Evolutionary conservation across 2,113 vertebrate genomes (phyloP).

Genomic region (Pogonocichla stellata): DNA sequence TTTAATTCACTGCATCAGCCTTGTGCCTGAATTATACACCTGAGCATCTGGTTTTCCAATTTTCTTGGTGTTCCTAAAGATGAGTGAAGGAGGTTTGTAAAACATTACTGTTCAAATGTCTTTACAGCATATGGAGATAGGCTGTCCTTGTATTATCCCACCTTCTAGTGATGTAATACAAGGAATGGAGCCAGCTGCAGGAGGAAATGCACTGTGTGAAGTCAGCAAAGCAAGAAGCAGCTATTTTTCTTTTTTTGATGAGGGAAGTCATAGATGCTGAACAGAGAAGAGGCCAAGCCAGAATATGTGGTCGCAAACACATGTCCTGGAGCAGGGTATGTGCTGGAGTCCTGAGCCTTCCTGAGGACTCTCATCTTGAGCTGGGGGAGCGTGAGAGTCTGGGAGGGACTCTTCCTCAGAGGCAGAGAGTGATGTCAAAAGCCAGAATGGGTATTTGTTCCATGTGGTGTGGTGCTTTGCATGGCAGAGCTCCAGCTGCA

Average conservation of each 20-base stretch:
- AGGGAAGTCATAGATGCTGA: neutral
- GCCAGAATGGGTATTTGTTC: neutral
- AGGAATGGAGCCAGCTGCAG: neutral
- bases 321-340: neutral
- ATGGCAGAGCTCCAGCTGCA: neutral
- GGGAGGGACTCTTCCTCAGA: neutral
- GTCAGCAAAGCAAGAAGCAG: neutral
- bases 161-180: neutral
- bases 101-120: neutral
- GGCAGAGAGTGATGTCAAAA: neutral
- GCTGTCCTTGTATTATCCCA: neutral
- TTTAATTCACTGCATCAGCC: neutral
- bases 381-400: neutral
- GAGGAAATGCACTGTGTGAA: neutral
- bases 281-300: neutral
- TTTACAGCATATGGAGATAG: neutral
- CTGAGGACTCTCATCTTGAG: neutral
- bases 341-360: neutral
- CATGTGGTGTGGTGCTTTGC: rapidly evolving
- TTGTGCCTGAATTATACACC: neutral
- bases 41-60: neutral
- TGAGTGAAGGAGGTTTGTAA: neutral
- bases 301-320: neutral
- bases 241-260: neutral
- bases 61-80: neutral